Base-by-base conservation (phyloP, 2,888 invertebrate genomes). In the Synanthedon myopaeformis region DNA sequence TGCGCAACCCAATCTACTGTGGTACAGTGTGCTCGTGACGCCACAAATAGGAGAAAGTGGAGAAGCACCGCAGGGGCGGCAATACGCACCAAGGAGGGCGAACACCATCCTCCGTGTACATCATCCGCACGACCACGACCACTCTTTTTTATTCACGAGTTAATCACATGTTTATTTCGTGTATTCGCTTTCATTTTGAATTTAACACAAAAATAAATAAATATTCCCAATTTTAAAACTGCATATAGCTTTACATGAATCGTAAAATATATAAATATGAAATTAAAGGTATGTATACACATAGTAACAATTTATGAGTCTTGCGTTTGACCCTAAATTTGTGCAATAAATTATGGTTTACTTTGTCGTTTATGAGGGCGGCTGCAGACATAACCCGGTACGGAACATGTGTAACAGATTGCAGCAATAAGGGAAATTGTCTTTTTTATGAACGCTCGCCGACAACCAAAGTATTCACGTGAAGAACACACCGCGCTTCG, bases 351-450 rank as follows among this genome's bases (percentile, higher is more conserved):
- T 85, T 80, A 83, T 82, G 79, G 82, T 86, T 86, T 85, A 85
- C 84, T 86, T 83, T 85, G 85, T 85, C 85, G 86, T 86, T 86
- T 85, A 86, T 86, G 85, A 84, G 82, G 76, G 79, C 70, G 72
- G 74, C 72, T 74, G 76, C 79, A 82, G 83, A 79, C 82, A 78
- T 82, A 79, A 79, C 82, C 80, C 72, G 67, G 72, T 63, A 67
- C 66, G 74, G 77, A 81, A 74, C 85, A 85, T 80, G 82, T 85
- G 86, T 84, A 79, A 79, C 85, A 82, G 85, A 86, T 86, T 87
- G 81, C 80, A 72, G 85, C 84, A 84, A 86, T 87, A 87, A 85
- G 83, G 83, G 78, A 84, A 82, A 86, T 86, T 87, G 86, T 87
- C 84, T 85, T 86, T 86, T 86, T 85, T 86, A 86, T 85, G 86